Evolutionary conservation across 2,113 vertebrate species (phyloP), one percentile per base, ranked within the genome.

Genomic region (Zosterops japonicus): DNA sequence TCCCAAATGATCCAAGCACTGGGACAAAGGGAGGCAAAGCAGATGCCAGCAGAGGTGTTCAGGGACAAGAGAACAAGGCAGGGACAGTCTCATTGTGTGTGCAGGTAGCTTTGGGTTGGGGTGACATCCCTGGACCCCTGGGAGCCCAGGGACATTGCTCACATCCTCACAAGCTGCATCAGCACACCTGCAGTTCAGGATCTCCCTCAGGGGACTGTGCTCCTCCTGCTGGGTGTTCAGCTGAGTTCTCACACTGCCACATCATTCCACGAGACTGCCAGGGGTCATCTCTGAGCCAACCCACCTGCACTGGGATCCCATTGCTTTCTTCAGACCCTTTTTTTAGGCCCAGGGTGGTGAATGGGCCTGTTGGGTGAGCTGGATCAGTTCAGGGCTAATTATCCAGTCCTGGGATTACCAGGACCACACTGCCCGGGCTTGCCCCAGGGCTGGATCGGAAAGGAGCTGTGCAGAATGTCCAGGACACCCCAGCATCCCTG

Each of bases 111-210:
- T 70, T 25, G 50, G 74, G 35, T 21, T 17, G n/a, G 39, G 50
- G 41, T 15, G 50, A 46, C 24, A 33, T 6, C 52, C 42, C 14
- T 8, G 3, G 15, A 71, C 14, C 65, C 70, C 31, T 31, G 52
- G 68, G 56, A 91, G 14, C 22, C 5, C 11, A 0, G 2, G 35
- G 12, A 55, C 76, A 7, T 41, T 5, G 29, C 53, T 56, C 53
- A 35, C 57, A 13, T 9, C 89, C 67, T 39, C 41, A 12, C 9
- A n/a, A 55, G 18, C 64, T 46, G 22, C 72, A n/a, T 10, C 6
- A 0, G 25, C 14, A 20, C 10, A 31, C 50, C 70, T 71, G 65
- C 0, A 0, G 12, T 15, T 57, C 2, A 0, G 67, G 60, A 33
- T 27, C 31, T 55, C 29, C 17, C 82, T 35, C 5, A 0, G 13